A percentile compares a stretch with the other conserved stretches of the same genome.
phyloP scores from a whole-genome alignment of 2,888 invertebrate genomes.

The Macaria liturata region DNA sequence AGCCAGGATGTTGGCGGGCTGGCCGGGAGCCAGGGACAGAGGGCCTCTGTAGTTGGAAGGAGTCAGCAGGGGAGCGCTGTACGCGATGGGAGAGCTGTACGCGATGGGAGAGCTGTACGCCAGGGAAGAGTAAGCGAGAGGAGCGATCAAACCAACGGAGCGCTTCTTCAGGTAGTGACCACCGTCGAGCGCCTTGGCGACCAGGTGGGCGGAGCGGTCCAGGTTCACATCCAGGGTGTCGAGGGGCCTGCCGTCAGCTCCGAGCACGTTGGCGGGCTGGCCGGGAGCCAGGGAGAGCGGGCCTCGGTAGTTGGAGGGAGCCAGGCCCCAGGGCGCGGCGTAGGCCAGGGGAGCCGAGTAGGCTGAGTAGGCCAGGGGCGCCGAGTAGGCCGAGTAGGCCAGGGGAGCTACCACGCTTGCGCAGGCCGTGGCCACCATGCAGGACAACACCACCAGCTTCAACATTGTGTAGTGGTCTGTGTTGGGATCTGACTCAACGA shows the following conservation, averaged over 20 bases:
- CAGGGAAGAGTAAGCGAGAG: conserved; percentile 9
- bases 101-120: conserved; percentile 37
- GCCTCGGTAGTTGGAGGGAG: conserved; percentile 35
- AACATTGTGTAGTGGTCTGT: conserved; percentile 79
- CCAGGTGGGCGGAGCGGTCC: conserved; percentile 64
- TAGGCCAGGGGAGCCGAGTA: conserved; percentile 26
- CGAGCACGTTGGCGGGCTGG: conserved; percentile 69
- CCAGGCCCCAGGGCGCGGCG: conserved; percentile 11
- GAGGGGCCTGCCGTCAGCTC: conserved; percentile 69
- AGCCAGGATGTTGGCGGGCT: conserved; percentile 68
- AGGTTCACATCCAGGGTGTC: conserved; percentile 73
- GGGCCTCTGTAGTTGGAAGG: conserved; percentile 37
- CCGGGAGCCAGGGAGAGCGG: conserved; percentile 53
- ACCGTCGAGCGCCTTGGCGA: conserved; percentile 45
- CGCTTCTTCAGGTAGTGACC: conserved; percentile 60
- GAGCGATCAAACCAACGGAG: conserved; percentile 43
- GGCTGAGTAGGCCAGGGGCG: conserved; percentile 32
- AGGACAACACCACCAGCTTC: conserved; percentile 85
- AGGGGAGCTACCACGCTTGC: conserved; percentile 52
- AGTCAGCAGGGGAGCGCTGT: conserved; percentile 24
- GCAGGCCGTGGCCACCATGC: conserved; percentile 82
- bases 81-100: too few species aligned
- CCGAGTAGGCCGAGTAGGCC: conserved; percentile 32
- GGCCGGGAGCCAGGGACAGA: conserved; percentile 56
- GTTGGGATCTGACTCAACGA: conserved; percentile 54